These are phyloP conservation scores for Brachyrhaphis roseni DNA, from an alignment of 2,797 vertebrate species.

Conservation along the genomic window DNA sequence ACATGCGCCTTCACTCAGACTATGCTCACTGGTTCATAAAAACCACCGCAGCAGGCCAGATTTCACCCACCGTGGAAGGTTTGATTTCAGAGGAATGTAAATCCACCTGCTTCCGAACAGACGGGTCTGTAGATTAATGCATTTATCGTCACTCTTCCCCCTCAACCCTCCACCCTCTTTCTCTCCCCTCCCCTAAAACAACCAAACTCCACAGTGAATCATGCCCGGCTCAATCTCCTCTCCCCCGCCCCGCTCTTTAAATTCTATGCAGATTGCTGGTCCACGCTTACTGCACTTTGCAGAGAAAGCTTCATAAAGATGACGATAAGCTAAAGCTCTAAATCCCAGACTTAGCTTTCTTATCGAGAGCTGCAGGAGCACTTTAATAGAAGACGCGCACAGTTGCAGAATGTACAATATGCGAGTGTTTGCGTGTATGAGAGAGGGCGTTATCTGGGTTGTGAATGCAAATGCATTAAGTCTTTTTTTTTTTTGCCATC, in stretches of 20 bases:
- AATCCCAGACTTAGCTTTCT: conserved; percentile 85
- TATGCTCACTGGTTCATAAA: conserved; percentile 57
- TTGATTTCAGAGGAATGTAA: conserved; percentile 76
- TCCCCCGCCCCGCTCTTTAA: conserved; percentile 59
- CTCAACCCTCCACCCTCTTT: neutral
- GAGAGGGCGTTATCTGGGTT: conserved; percentile 56
- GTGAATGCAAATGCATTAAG: conserved; percentile 75
- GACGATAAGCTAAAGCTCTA: conserved; percentile 84
- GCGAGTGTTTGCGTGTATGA: conserved; percentile 22
- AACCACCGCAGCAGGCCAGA: conserved; percentile 63
- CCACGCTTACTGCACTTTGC: conserved; percentile 78
- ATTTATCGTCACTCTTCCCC: conserved; percentile 59
- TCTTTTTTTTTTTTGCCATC: conserved; percentile 61
- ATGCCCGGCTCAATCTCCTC: conserved; percentile 6
- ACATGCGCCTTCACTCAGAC: neutral
- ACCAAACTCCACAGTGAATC: conserved; percentile 24
- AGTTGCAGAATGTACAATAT: conserved; percentile 27
- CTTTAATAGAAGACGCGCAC: conserved; percentile 74
- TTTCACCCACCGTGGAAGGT: conserved; percentile 62
- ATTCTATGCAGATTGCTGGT: conserved; percentile 80
- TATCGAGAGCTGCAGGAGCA: conserved; percentile 82
- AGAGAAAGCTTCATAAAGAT: conserved; percentile 78
- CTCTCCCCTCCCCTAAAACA: conserved; percentile 16
- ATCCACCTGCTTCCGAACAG: conserved; percentile 80
- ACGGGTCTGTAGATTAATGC: conserved; percentile 62